phyloP scores from a whole-genome alignment of 1,140 invertebrate genomes.

The Calycopis cecrops region DNA sequence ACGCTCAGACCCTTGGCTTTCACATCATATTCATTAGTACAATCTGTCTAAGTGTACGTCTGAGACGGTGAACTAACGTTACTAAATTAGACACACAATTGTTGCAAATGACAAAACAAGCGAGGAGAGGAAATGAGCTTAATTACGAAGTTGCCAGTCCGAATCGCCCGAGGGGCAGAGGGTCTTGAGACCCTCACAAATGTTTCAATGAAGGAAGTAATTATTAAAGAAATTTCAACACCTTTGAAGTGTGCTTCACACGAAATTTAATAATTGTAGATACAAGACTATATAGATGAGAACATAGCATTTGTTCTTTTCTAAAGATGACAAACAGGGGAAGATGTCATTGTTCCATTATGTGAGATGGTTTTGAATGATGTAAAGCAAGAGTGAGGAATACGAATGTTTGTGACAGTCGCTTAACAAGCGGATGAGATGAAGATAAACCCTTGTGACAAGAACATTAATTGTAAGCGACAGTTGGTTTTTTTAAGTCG shows the following conservation, averaged over 20 bases:
- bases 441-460: slow-evolving; percentile 26
- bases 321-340: neutral
- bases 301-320: neutral
- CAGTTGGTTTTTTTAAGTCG: neutral
- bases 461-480: slow-evolving; percentile 16
- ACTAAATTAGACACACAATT: slow-evolving; percentile 47
- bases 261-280: slow-evolving; percentile 22
- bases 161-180: slow-evolving; percentile 52
- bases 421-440: slow-evolving; percentile 6
- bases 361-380: slow-evolving; percentile 1
- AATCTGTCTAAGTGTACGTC: slow-evolving; percentile 10
- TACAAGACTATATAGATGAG: slow-evolving; percentile 6
- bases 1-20: neutral
- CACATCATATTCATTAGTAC: slow-evolving; percentile 7
- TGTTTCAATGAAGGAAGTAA: slow-evolving; percentile 62
- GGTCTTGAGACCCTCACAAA: slow-evolving; percentile 56
- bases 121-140: slow-evolving; percentile 64
- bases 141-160: slow-evolving; percentile 69
- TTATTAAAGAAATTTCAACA: slow-evolving; percentile 62
- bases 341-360: neutral
- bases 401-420: slow-evolving; percentile 5
- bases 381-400: neutral
- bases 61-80: slow-evolving; percentile 27
- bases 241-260: slow-evolving; percentile 43
- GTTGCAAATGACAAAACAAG: slow-evolving; percentile 63